Base-by-base conservation (phyloP, 37 sponge, comb jelly and placozoan genomes). In the Beroe ovata region DNA sequence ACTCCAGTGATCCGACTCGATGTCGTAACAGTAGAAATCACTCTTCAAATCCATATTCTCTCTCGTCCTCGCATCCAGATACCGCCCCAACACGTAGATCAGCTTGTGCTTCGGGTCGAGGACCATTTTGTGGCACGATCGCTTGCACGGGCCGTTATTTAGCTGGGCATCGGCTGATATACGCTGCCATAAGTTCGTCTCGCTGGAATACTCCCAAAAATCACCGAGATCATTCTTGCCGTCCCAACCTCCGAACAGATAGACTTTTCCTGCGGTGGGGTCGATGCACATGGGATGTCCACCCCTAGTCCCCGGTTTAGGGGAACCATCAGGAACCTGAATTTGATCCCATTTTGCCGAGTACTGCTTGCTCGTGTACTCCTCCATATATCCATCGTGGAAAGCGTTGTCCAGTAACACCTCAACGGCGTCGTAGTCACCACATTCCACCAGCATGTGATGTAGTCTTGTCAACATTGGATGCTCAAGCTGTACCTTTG, bases 281-380 rank as follows among this genome's bases (percentile, higher is more conserved):
- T 96, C 96, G 22, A 96, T 19, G 88, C 93, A 93, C 92, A 96
- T 92, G 88, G 93, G 92, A 60, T 96, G 96, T 8, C 95, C 96
- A 28, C 96, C 96, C 47, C 96, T 58, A 90, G 88, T 89, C 0
- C 91, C 91, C 1, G 95, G 95, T 90, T 91, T 39, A 8, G 84
- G 84, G 38, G 54, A 39, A 2, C 84, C 84, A 40, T 77, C 84
- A n/a, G 84, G 28, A 77, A 39, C 84, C 39, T 41, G 84, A 4
- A 77, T 42, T 54, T 77, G 42, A 25, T 77, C 84, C 84, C 84
- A 77, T 25, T 77, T 39, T 14, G 84, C 84, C 0, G 54, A 77
- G 84, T 77, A 77, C 26, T 77, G 42, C 84, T 77, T 77, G 54
- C 84, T 77, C 2, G 54, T 77, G 47, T 77, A 77, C 35, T 77